phyloP scores from a whole-genome alignment of 2,888 invertebrate genomes.

The Cerceris ruficornis region DNA sequence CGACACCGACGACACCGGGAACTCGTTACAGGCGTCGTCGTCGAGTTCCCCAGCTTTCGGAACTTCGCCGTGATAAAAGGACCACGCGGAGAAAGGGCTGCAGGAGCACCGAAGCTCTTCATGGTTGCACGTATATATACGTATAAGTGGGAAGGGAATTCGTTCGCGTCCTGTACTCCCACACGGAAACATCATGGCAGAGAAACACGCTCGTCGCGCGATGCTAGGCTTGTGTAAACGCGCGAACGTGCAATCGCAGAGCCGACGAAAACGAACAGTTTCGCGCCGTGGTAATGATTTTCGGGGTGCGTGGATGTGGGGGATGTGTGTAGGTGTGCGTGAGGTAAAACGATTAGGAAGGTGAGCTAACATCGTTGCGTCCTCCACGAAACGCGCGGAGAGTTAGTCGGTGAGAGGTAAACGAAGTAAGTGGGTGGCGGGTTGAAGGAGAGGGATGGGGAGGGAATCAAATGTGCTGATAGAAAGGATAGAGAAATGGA shows the following conservation, averaged over 20 bases:
- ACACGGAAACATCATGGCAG: background rate
- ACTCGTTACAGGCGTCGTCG: slow-evolving; percentile 49
- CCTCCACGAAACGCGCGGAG: slow-evolving; percentile 44
- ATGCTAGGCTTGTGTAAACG: slow-evolving; percentile 49
- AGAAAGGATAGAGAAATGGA: slow-evolving; percentile 18
- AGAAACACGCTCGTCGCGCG: slow-evolving; percentile 9
- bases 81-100: slow-evolving; percentile 39
- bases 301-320: slow-evolving; percentile 51
- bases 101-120: slow-evolving; percentile 31
- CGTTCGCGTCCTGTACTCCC: background rate
- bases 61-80: slow-evolving; percentile 52
- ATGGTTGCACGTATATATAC: slow-evolving; percentile 15
- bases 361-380: slow-evolving; percentile 64
- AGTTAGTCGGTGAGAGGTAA: slow-evolving; percentile 30
- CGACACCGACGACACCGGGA: slow-evolving; percentile 41
- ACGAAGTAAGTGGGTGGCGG: slow-evolving; percentile 23
- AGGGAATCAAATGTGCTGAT: slow-evolving; percentile 8
- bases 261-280: slow-evolving; percentile 59
- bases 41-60: slow-evolving; percentile 39
- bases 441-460: slow-evolving; percentile 5
- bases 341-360: slow-evolving; percentile 75
- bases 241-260: slow-evolving; percentile 49
- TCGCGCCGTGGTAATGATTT: slow-evolving; percentile 66
- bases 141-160: background rate
- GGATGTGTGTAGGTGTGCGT: slow-evolving; percentile 50